These are phyloP conservation scores for Corydoras maculifer DNA, from an alignment of 2,113 vertebrate species.

Conservation along the genomic window DNA sequence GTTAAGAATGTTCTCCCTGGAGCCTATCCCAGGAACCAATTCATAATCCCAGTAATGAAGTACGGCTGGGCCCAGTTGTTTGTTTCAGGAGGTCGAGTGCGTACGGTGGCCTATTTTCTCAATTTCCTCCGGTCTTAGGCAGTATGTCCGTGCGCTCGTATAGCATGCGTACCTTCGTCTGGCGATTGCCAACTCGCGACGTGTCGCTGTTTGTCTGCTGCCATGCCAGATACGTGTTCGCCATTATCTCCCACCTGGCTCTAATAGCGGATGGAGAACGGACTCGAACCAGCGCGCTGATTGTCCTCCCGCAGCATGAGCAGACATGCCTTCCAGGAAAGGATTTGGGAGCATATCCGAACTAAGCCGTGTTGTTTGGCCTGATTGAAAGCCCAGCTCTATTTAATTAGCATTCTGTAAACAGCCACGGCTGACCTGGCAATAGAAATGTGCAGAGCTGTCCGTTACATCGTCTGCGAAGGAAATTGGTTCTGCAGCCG, in stretches of 20 bases:
- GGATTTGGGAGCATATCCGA: constrained; percentile 4
- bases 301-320: not conserved
- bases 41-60: constrained; percentile 40
- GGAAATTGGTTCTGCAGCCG: not conserved
- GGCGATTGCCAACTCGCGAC: not conserved
- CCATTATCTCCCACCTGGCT: constrained; percentile 23
- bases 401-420: constrained; percentile 12
- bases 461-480: not conserved
- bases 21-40: constrained; percentile 30
- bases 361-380: constrained; percentile 13
- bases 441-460: not conserved
- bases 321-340: constrained; percentile 6
- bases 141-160: constrained; percentile 6
- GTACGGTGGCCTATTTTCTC: constrained; percentile 26
- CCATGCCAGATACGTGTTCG: constrained; percentile 5
- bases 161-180: constrained; percentile 12
- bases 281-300: constrained; percentile 3
- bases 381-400: constrained; percentile 16
- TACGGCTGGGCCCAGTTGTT: constrained; percentile 34
- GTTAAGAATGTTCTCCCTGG: not conserved
- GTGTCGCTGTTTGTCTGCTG: constrained; percentile 7
- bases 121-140: not conserved
- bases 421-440: constrained; percentile 4
- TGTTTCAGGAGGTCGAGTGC: constrained; percentile 34
- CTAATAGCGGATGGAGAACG: constrained; percentile 21